These are phyloP conservation scores for Cyphomyrus discorhynchus DNA, from an alignment of 2,113 vertebrate species.

Conservation along the genomic window DNA sequence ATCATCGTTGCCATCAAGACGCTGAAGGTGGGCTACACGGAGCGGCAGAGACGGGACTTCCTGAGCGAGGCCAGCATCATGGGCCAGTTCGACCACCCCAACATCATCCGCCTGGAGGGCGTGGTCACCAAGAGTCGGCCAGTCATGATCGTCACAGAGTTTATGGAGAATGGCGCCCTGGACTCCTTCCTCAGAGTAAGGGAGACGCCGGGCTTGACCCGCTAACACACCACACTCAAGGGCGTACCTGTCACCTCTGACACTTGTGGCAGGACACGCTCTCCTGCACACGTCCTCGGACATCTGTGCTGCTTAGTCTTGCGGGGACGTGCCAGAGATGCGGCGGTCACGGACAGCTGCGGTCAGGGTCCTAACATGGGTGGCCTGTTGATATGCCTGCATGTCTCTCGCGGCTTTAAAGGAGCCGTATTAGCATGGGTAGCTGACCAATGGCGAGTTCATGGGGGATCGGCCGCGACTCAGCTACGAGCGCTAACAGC, in stretches of 20 bases:
- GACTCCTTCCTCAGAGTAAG: slow-evolving; percentile 95
- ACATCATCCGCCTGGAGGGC: slow-evolving; percentile 93
- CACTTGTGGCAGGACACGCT: neutral
- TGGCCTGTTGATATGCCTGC: neutral
- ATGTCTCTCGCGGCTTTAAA: neutral
- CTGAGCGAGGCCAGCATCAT: slow-evolving; percentile 96
- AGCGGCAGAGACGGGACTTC: slow-evolving; percentile 91
- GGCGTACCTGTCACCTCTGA: neutral
- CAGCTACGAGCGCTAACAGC: neutral
- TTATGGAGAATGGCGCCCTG: slow-evolving; percentile 96
- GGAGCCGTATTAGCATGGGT: neutral
- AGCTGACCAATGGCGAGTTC: neutral
- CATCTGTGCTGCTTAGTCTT: slow-evolving; percentile 10
- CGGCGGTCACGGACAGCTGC: neutral
- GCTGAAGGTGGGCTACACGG: slow-evolving; percentile 92
- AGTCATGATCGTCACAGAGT: slow-evolving; percentile 96
- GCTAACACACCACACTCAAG: neutral
- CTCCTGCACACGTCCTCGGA: slow-evolving; percentile 8
- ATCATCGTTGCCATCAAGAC: slow-evolving; percentile 98
- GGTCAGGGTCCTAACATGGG: neutral
- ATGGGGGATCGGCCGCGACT: neutral
- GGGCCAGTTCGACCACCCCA: slow-evolving; percentile 98
- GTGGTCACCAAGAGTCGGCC: slow-evolving; percentile 97
- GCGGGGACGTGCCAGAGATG: neutral
- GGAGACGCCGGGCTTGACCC: no score